Evolutionary conservation across 2,888 invertebrate species (phyloP).

Genomic region (Timema podura): DNA sequence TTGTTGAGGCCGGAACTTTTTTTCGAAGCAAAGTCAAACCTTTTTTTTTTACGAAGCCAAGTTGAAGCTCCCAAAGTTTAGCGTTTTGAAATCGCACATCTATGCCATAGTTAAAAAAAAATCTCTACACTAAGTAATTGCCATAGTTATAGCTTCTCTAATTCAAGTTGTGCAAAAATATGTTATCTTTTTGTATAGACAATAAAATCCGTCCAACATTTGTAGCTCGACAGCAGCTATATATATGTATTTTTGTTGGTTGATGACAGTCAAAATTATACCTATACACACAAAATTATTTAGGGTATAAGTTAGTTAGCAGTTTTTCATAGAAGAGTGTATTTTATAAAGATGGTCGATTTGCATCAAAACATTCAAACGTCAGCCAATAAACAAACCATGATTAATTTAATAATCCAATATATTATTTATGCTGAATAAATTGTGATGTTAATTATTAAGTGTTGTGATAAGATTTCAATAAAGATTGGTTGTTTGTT

Average conservation of each 20-base stretch:
- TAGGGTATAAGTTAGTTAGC: neutral
- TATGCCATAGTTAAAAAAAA: too few relatives aligned
- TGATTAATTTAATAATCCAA: neutral
- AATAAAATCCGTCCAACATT: slow-evolving; percentile 9
- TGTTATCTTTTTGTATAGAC: neutral
- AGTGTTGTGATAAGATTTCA: slow-evolving; percentile 10
- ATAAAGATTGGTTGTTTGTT: slow-evolving; percentile 5
- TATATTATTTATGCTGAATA: neutral
- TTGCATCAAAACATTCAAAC: neutral
- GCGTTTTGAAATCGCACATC: too few relatives aligned
- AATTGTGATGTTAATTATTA: slow-evolving; percentile 5
- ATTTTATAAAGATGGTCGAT: slow-evolving; percentile 8
- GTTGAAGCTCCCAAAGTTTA: too few relatives aligned
- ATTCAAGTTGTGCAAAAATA: too few relatives aligned
- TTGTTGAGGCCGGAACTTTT: too few relatives aligned
- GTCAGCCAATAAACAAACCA: neutral
- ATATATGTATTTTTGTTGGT: too few relatives aligned
- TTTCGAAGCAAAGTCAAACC: too few relatives aligned
- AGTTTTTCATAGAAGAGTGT: neutral
- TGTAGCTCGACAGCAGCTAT: too few relatives aligned
- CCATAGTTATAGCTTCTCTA: too few relatives aligned
- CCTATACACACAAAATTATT: neutral
- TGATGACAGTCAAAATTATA: too few relatives aligned
- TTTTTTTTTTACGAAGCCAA: too few relatives aligned
- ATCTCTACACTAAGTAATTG: too few relatives aligned